Conservation (phyloP, 2,888 invertebrate species). For the Acrobasis repandana region DNA sequence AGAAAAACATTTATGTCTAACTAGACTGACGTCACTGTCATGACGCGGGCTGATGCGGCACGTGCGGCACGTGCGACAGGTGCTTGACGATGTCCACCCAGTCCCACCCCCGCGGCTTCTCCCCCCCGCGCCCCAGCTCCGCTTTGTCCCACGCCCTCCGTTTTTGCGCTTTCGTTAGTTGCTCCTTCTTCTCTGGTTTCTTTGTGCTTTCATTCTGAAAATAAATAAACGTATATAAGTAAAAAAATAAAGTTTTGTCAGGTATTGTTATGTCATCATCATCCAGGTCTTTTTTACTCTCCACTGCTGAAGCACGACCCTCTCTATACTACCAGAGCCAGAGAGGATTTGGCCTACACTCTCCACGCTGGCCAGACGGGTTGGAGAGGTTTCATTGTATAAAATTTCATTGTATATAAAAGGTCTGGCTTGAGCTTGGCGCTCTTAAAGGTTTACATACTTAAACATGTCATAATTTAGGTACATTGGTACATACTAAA, state of each 20-base stretch:
- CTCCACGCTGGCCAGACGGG: too few relatives aligned
- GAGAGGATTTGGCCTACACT: too few relatives aligned
- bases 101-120: constrained; percentile 94
- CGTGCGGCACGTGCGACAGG: constrained; percentile 87
- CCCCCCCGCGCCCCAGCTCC: constrained; percentile 89
- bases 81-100: constrained; percentile 99
- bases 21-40: constrained; percentile 44
- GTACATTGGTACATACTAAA: too few relatives aligned
- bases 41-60: constrained; percentile 61
- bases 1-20: constrained; percentile 13
- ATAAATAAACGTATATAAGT: neutral
- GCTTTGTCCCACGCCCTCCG: constrained; percentile 93
- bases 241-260: neutral
- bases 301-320: too few relatives aligned
- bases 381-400: too few relatives aligned
- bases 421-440: too few relatives aligned
- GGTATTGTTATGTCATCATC: too few relatives aligned
- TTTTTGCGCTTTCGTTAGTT: constrained; percentile 95
- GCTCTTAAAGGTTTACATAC: too few relatives aligned
- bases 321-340: too few relatives aligned
- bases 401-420: too few relatives aligned
- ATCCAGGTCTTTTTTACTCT: too few relatives aligned
- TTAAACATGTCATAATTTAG: too few relatives aligned
- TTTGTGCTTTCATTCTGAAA: constrained; percentile 68
- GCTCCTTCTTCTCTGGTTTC: constrained; percentile 89